phyloP scores from a whole-genome alignment of 23 tunicate species.

The Trididemnum clinides region DNA sequence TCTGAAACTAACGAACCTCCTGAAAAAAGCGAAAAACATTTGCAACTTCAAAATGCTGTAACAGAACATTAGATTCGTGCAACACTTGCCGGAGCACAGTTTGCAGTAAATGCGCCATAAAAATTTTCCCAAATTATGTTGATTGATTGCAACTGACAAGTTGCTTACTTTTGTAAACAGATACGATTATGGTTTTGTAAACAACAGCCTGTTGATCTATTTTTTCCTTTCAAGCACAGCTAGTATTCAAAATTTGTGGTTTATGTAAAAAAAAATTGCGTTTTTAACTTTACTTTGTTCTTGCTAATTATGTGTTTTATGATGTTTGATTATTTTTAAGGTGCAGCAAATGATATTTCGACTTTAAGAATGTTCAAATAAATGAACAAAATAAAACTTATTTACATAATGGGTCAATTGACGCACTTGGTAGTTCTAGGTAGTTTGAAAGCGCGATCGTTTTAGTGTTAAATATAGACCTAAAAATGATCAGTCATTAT shows the following conservation, averaged over 20 bases:
- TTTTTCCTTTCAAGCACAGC: neutral
- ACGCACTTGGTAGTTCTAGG: slow-evolving; percentile 17
- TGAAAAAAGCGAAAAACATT: neutral
- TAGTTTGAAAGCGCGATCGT: neutral
- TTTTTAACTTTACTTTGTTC: too few relatives aligned
- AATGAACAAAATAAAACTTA: neutral
- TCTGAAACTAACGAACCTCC: neutral
- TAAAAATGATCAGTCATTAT: too few relatives aligned
- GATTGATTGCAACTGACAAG: neutral
- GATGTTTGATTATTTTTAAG: neutral
- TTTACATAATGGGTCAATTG: neutral
- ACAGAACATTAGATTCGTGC: neutral
- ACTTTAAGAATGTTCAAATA: slow-evolving; percentile 8
- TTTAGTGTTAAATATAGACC: too few relatives aligned
- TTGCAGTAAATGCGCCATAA: neutral
- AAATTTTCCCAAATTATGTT: neutral
- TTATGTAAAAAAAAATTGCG: neutral
- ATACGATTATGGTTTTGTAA: neutral
- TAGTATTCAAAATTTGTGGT: neutral
- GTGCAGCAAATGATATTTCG: neutral
- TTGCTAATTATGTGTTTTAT: neutral
- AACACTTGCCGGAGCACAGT: neutral
- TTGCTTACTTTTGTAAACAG: neutral
- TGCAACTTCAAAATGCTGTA: neutral
- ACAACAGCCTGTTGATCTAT: neutral